Percentiles rank a stretch among this genome's conserved stretches.
These are phyloP conservation scores for Microctonus aethiopoides DNA, from an alignment of 2,888 invertebrate species.

Conservation along the genomic window DNA sequence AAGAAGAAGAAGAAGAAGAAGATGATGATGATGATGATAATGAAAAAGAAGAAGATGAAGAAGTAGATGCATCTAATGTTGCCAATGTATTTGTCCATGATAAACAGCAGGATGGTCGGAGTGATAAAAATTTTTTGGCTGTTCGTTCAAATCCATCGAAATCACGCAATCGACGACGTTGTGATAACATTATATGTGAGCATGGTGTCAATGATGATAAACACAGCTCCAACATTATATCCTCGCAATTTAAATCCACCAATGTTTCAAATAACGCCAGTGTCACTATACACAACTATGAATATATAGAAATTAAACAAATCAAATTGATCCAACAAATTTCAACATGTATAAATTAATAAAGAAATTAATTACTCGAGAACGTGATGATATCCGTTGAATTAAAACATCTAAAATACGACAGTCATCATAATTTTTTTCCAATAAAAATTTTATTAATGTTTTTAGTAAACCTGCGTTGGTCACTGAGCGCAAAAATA, in stretches of 20 bases:
- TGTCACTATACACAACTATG: slow-evolving; percentile 85
- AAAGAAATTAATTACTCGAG: slow-evolving; percentile 73
- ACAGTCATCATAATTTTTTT: slow-evolving; percentile 86
- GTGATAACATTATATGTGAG: slow-evolving; percentile 84
- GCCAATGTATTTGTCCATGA: slow-evolving; percentile 35
- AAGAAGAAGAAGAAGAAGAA: too few relatives aligned
- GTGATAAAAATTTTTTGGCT: slow-evolving; percentile 79
- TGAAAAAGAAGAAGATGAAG: too few relatives aligned
- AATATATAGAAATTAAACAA: too few relatives aligned
- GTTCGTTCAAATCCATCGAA: slow-evolving; percentile 80
- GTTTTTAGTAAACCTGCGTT: slow-evolving; percentile 85
- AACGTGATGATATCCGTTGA: slow-evolving; percentile 78
- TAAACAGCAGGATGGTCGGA: slow-evolving; percentile 77
- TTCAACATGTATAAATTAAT: too few relatives aligned
- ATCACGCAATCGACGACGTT: slow-evolving; percentile 77
- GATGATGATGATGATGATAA: too few relatives aligned
- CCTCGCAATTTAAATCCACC: slow-evolving; percentile 93
- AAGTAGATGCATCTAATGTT: too few relatives aligned
- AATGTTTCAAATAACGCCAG: slow-evolving; percentile 91
- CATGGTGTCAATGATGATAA: slow-evolving; percentile 87
- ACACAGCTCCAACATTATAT: slow-evolving; percentile 92
- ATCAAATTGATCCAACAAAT: too few relatives aligned
- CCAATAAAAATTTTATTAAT: slow-evolving; percentile 86
- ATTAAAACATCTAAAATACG: slow-evolving; percentile 85
- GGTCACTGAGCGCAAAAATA: slow-evolving; percentile 88